Evolutionary conservation across 2,888 invertebrate genomes (phyloP).

Genomic region (Nephrotoma flavescens): DNA sequence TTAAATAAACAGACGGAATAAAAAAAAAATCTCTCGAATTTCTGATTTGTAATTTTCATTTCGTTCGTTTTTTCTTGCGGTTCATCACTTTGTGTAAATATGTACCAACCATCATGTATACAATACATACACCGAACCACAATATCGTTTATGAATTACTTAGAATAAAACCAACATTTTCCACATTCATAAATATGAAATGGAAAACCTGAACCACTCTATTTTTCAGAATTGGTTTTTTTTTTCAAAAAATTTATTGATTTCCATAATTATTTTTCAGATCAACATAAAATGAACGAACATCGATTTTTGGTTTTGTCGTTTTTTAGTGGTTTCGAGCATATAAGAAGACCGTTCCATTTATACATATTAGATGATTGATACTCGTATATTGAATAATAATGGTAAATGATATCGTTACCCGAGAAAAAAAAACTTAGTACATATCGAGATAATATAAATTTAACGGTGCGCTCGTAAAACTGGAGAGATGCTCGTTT

Average conservation of each 20-base stretch:
- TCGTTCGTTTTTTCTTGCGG: neutral
- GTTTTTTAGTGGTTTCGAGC: neutral
- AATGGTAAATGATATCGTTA: neutral
- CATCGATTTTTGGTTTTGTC: neutral
- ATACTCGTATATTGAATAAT: neutral
- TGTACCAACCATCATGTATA: neutral
- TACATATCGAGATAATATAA: neutral
- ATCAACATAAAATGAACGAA: neutral
- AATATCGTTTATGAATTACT: neutral
- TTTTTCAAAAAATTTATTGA: neutral
- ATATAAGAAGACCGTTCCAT: neutral
- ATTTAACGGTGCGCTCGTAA: neutral
- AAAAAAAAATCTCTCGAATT: neutral
- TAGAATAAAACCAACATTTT: neutral
- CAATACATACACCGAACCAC: neutral
- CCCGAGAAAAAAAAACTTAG: neutral
- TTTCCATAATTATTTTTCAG: neutral
- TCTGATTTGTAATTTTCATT: neutral
- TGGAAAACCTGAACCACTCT: neutral
- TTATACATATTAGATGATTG: neutral
- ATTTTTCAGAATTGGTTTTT: neutral
- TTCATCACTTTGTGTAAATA: neutral
- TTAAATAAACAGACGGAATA: neutral
- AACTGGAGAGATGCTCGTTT: neutral
- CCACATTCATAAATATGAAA: neutral